Percentiles rank a stretch among this genome's conserved stretches.
Conservation (phyloP, 2,113 vertebrate species). For the Pitta sordida region DNA sequence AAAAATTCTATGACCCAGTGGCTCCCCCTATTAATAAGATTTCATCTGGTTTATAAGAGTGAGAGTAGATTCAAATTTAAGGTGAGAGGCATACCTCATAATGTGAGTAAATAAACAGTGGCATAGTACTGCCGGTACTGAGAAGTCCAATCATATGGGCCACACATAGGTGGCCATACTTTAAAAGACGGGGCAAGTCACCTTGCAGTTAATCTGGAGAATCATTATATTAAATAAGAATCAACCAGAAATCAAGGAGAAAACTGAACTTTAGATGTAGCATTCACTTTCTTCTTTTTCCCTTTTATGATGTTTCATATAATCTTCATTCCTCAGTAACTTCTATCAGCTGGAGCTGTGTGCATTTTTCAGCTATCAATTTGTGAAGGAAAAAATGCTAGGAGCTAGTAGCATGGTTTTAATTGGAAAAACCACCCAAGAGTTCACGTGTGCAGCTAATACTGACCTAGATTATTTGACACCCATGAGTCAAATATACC, state of each 20-base stretch:
- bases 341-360: not conserved
- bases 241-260: not conserved
- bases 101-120: not conserved
- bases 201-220: not conserved
- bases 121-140: not conserved
- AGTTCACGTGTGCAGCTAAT: not conserved
- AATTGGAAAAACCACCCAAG: conserved; percentile 57
- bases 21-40: not conserved
- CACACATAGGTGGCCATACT: not conserved
- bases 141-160: not conserved
- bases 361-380: conserved; percentile 42
- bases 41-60: not conserved
- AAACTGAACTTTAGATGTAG: not conserved
- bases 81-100: not conserved
- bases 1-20: conserved; percentile 21
- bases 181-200: not conserved
- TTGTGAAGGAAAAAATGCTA: conserved; percentile 21
- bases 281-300: not conserved
- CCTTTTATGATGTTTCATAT: conserved; percentile 7
- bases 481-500: not conserved
- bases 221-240: not conserved
- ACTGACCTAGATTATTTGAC: conserved; percentile 35
- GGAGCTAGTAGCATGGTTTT: conserved; percentile 7
- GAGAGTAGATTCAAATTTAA: not conserved
- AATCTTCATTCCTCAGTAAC: conserved; percentile 25